Percentiles rank a stretch among this genome's conserved stretches.
Evolutionary conservation across 2,888 invertebrate genomes (phyloP).

Genomic region (Eupsilia transversa): DNA sequence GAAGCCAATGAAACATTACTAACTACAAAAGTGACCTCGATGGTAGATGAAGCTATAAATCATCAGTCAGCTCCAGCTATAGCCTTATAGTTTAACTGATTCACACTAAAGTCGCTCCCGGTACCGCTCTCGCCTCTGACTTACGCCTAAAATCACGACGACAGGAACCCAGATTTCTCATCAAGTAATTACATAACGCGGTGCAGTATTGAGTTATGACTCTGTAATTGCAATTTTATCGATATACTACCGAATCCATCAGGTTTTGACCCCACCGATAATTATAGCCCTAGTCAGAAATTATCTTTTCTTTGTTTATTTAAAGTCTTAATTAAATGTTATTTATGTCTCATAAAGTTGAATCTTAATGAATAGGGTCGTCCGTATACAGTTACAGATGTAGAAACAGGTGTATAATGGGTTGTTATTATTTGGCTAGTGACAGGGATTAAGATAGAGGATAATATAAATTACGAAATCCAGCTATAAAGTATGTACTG

Average conservation of each 20-base stretch:
- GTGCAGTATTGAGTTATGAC: slow-evolving; percentile 61
- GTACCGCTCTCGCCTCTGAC: slow-evolving; percentile 20
- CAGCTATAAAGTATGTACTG: slow-evolving; percentile 7
- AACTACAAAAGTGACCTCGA: slow-evolving; percentile 67
- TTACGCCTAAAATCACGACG: slow-evolving; percentile 46
- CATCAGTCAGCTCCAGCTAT: neutral
- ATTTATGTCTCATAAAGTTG: slow-evolving; percentile 48
- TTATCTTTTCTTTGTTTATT: slow-evolving; percentile 68
- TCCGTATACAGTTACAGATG: slow-evolving; percentile 33
- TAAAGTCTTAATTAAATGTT: slow-evolving; percentile 66
- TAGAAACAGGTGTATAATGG: slow-evolving; percentile 43
- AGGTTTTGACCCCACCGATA: slow-evolving; percentile 62
- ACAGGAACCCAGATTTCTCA: slow-evolving; percentile 64
- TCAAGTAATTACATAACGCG: slow-evolving; percentile 71
- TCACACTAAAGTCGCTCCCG: too few species aligned
- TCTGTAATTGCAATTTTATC: slow-evolving; percentile 74
- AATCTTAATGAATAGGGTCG: slow-evolving; percentile 38
- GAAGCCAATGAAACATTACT: slow-evolving; percentile 68
- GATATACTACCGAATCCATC: slow-evolving; percentile 70
- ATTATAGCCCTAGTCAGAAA: slow-evolving; percentile 61
- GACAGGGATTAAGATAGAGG: slow-evolving; percentile 13
- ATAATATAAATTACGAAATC: slow-evolving; percentile 20
- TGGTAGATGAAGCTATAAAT: slow-evolving; percentile 31
- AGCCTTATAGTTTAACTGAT: neutral
- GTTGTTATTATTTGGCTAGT: slow-evolving; percentile 37